These are phyloP conservation scores for Folsomia candida DNA, from an alignment of 2,888 invertebrate genomes.

Conservation along the genomic window DNA sequence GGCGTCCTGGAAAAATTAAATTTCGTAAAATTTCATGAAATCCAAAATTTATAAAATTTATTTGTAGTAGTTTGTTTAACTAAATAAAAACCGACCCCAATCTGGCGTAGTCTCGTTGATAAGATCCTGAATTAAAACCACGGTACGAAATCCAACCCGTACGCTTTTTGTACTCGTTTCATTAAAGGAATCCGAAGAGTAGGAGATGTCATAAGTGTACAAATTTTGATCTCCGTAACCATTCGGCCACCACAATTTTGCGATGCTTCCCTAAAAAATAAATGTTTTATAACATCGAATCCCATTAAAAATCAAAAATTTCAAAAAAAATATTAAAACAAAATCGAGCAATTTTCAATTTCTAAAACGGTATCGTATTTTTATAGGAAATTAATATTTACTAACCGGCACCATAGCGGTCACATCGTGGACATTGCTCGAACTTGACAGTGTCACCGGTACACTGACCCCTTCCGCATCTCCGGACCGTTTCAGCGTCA, in stretches of 20 bases:
- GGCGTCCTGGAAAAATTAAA: slow-evolving; percentile 52
- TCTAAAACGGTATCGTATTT: too few species aligned
- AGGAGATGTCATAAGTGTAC: slow-evolving; percentile 65
- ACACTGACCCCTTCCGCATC: background rate
- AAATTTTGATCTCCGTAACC: slow-evolving; percentile 75
- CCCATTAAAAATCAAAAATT: too few species aligned
- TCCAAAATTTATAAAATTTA: too few species aligned
- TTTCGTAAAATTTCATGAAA: too few species aligned
- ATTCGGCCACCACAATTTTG: slow-evolving; percentile 90
- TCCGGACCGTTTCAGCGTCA: background rate
- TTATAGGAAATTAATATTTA: too few species aligned
- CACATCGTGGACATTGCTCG: too few species aligned
- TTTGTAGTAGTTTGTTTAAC: too few species aligned
- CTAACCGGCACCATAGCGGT: too few species aligned
- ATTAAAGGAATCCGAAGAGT: slow-evolving; percentile 47
- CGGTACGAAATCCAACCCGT: slow-evolving; percentile 78
- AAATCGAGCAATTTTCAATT: too few species aligned
- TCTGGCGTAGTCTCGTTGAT: slow-evolving; percentile 52
- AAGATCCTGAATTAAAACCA: slow-evolving; percentile 75
- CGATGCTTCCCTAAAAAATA: slow-evolving; percentile 52
- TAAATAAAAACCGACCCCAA: too few species aligned
- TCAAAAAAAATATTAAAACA: too few species aligned
- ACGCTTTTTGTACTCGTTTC: slow-evolving; percentile 57
- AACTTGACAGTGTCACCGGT: background rate
- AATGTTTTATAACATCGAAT: too few species aligned